These are phyloP conservation scores for Eulacestoma nigropectus DNA, from an alignment of 2,113 vertebrate genomes.

Conservation along the genomic window DNA sequence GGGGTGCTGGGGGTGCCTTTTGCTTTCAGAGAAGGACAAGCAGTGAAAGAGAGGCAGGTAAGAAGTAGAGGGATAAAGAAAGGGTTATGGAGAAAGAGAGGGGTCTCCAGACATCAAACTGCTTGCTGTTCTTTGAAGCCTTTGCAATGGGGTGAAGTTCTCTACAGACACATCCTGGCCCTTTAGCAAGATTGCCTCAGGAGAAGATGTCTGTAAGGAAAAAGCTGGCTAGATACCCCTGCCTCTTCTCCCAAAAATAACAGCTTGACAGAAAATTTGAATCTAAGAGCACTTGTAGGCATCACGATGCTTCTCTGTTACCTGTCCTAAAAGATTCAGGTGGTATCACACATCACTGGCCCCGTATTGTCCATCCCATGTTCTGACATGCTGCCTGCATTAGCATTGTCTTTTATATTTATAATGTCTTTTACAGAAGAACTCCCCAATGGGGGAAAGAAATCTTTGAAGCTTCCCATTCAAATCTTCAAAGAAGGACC, in stretches of 20 bases:
- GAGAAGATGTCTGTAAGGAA: background rate
- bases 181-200: background rate
- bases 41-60: background rate
- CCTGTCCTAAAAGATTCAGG: background rate
- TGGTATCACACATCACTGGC: background rate
- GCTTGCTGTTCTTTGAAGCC: background rate
- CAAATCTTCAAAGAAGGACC: constrained; percentile 34
- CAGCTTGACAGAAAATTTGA: background rate
- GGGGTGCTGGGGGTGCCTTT: background rate
- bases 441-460: background rate
- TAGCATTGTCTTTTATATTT: background rate
- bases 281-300: background rate
- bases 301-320: background rate
- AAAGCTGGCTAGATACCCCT: background rate
- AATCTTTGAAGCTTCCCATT: constrained; percentile 2
- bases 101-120: background rate
- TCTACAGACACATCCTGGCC: background rate
- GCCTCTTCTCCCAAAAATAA: background rate
- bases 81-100: background rate
- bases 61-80: background rate
- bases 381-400: background rate
- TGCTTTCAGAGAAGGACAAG: background rate
- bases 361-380: background rate
- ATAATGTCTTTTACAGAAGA: background rate
- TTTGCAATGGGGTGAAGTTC: background rate